A percentile compares a stretch with the other conserved stretches of the same genome.
phyloP scores from a whole-genome alignment of 2,888 invertebrate species.

The Pyrrhia umbra region DNA sequence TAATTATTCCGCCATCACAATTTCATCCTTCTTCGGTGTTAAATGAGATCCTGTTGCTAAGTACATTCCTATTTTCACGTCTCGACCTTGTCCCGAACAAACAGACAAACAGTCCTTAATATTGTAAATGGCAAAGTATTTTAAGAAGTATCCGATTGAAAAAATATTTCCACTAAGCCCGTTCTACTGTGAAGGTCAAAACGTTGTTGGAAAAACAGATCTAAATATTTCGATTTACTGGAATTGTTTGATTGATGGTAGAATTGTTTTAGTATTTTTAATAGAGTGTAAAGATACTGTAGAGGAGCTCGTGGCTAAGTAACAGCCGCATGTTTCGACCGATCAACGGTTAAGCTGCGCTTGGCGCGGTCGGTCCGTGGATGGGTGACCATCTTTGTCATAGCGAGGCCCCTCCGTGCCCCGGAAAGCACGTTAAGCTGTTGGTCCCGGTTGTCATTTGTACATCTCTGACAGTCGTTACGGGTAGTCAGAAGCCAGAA shows the following conservation, averaged over 20 bases:
- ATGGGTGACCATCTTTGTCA: no score
- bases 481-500: no score
- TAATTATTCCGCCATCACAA: slow-evolving; percentile 41
- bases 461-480: no score
- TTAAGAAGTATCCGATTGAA: slow-evolving; percentile 37
- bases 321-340: no score
- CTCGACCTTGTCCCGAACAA: slow-evolving; percentile 47
- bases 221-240: slow-evolving; percentile 14
- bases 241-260: neutral
- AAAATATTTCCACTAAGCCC: slow-evolving; percentile 33
- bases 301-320: no score
- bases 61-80: slow-evolving; percentile 38
- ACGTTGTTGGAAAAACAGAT: slow-evolving; percentile 31
- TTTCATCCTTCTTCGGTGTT: slow-evolving; percentile 17
- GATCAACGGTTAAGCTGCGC: no score
- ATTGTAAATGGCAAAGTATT: slow-evolving; percentile 47
- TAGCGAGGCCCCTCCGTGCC: no score
- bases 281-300: no score
- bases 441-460: no score
- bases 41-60: slow-evolving; percentile 24
- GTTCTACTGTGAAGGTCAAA: slow-evolving; percentile 22
- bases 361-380: no score
- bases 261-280: no score
- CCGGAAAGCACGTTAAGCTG: no score
- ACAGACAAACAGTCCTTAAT: slow-evolving; percentile 49